Conservation (phyloP, 2,888 invertebrate genomes). For the Norana najaformis region DNA sequence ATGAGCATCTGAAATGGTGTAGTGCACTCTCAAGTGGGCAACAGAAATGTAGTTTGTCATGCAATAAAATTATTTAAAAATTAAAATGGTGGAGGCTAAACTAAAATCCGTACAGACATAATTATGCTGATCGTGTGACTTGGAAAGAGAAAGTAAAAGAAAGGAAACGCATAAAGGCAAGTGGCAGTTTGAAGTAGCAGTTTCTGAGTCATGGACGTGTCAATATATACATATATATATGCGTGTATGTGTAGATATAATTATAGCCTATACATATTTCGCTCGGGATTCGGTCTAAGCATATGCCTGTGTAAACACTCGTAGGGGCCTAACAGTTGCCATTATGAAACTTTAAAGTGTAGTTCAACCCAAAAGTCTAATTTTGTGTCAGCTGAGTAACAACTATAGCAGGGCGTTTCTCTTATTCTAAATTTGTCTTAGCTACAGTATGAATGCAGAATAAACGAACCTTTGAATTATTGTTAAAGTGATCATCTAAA, state of each 20-base stretch:
- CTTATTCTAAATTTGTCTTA: background rate
- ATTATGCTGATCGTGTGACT: background rate
- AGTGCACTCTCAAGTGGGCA: background rate
- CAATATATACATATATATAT: background rate
- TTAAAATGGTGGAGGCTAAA: background rate
- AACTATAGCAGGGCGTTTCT: background rate
- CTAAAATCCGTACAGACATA: background rate
- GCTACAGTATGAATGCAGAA: too few relatives aligned
- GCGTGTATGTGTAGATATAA: too few relatives aligned
- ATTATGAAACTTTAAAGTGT: background rate
- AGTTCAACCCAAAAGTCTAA: background rate
- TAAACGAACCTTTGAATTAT: background rate
- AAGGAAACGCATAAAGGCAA: background rate
- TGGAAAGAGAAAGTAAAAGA: background rate
- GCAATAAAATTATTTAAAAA: background rate
- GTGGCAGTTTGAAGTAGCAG: background rate
- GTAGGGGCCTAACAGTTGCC: background rate
- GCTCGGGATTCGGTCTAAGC: background rate
- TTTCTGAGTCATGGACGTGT: background rate
- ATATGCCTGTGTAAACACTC: background rate
- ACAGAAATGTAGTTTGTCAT: background rate
- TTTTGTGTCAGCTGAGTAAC: background rate
- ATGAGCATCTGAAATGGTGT: background rate
- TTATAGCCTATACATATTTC: too few relatives aligned
- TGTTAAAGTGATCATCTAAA: background rate